Evolutionary conservation across 2,113 vertebrate species (phyloP), one percentile per base, ranked within the genome.

Genomic region (Oryzias celebensis): DNA sequence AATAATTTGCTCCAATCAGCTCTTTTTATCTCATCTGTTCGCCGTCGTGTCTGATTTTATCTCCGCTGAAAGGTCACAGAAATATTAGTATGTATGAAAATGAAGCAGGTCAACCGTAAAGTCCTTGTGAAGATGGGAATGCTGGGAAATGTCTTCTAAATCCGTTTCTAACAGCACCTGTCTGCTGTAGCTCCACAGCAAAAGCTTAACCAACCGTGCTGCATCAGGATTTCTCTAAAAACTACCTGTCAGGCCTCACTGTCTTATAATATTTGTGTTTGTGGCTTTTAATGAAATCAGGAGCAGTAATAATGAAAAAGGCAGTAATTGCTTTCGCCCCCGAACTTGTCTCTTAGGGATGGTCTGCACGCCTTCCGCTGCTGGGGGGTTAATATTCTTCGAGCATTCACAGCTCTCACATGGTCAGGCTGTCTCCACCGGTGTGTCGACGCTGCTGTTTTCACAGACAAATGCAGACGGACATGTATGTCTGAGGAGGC

Each of bases 11-110:
- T 28, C 26, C 26, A 28, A 28, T 52, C 47, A 24, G 59, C 36
- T 14, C 4, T 4, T 53, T 46, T 36, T 48, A 53, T 13, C 67
- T 28, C 47, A 4, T 58, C 60, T 1, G 43, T 54, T 65, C 63
- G 16, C 61, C 51, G 58, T 41, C 2, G 56, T 65, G 63, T 77
- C 45, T 59, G 55, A 24, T 23, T 0, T 31, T 43, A 10, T 61
- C 58, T 44, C 18, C 4, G 8, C 58, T 46, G 31, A 71, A 77
- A 83, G 53, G 66, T 41, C 5, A 53, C 16, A 20, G 20, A 70
- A 7, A 57, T 42, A 62, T 41, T 49, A 43, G 2, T 47, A 53
- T n/a, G 31, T 5, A 44, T 7, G 68, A 73, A 70, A 55, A 55
- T 56, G 65, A 44, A 36, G 26, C 36, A 36, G 36, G 36, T 36